Evolutionary conservation across 2,888 invertebrate species (phyloP).

Genomic region (Elegia similella): DNA sequence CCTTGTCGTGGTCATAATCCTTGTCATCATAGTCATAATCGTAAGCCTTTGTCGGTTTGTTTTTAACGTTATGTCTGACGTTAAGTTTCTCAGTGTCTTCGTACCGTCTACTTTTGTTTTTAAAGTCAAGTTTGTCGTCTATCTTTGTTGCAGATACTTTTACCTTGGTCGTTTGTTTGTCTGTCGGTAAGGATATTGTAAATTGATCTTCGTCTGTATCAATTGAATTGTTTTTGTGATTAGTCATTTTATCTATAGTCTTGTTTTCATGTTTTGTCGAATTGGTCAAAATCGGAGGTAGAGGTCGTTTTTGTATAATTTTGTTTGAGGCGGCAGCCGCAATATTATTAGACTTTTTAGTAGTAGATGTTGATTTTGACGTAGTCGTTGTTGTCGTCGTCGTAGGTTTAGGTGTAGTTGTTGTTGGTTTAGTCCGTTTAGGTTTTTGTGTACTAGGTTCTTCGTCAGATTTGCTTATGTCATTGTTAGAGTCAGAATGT

Average conservation of each 20-base stretch:
- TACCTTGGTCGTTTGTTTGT: slow-evolving; percentile 37
- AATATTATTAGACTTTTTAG: slow-evolving; percentile 40
- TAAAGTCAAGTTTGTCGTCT: slow-evolving; percentile 83
- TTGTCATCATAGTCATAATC: slow-evolving; percentile 47
- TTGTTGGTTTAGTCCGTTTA: slow-evolving; percentile 40
- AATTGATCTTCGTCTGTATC: slow-evolving; percentile 39
- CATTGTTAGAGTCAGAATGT: slow-evolving; percentile 58
- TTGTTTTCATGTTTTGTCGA: slow-evolving; percentile 35
- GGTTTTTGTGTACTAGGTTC: slow-evolving; percentile 43
- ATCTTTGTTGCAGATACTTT: slow-evolving; percentile 53
- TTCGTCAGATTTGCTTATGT: slow-evolving; percentile 59
- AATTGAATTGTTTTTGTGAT: slow-evolving; percentile 37
- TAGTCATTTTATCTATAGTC: slow-evolving; percentile 39
- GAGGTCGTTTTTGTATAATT: slow-evolving; percentile 38
- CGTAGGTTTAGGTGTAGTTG: slow-evolving; percentile 32
- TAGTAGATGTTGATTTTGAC: slow-evolving; percentile 33
- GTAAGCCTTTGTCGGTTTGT: slow-evolving; percentile 36
- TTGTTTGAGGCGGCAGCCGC: slow-evolving; percentile 29
- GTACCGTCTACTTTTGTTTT: slow-evolving; percentile 67
- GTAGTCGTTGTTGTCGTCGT: slow-evolving; percentile 23
- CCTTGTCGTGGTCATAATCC: slow-evolving; percentile 41
- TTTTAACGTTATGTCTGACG: slow-evolving; percentile 50
- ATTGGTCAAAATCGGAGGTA: slow-evolving; percentile 30
- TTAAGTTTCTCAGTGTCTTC: slow-evolving; percentile 48
- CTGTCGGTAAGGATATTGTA: slow-evolving; percentile 34